Evolutionary conservation across 2,113 vertebrate genomes (phyloP).

Genomic region (Morphnarchus princeps): DNA sequence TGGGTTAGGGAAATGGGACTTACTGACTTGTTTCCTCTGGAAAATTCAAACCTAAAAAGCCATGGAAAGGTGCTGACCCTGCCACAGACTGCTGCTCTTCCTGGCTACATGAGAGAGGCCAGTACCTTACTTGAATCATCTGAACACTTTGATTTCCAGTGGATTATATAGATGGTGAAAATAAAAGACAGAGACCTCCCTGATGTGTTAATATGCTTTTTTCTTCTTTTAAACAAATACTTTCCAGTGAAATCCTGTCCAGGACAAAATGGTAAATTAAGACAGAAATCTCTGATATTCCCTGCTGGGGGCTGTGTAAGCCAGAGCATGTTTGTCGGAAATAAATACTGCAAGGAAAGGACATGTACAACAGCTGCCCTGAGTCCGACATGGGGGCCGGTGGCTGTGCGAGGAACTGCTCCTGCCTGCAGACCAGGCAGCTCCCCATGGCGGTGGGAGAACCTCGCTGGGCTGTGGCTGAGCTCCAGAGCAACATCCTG

Average conservation of each 20-base stretch:
- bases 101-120: neutral
- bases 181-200: neutral
- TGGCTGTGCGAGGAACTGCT: neutral
- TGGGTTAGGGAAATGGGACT: neutral
- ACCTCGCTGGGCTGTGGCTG: neutral
- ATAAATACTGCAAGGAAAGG: neutral
- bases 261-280: neutral
- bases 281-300: neutral
- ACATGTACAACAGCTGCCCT: neutral
- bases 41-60: neutral
- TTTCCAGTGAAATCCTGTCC: neutral
- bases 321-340: neutral
- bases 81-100: neutral
- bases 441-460: neutral
- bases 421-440: neutral
- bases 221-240: neutral
- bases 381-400: accelerated
- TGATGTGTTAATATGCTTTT: accelerated
- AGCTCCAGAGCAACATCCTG: neutral
- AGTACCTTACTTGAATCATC: neutral
- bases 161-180: neutral
- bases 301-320: neutral
- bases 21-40: neutral
- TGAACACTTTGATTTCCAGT: neutral
- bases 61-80: neutral